Evolutionary conservation across 2,113 vertebrate species (phyloP), one percentile per base, ranked within the genome.

Genomic region (Atrichornis clamosus): DNA sequence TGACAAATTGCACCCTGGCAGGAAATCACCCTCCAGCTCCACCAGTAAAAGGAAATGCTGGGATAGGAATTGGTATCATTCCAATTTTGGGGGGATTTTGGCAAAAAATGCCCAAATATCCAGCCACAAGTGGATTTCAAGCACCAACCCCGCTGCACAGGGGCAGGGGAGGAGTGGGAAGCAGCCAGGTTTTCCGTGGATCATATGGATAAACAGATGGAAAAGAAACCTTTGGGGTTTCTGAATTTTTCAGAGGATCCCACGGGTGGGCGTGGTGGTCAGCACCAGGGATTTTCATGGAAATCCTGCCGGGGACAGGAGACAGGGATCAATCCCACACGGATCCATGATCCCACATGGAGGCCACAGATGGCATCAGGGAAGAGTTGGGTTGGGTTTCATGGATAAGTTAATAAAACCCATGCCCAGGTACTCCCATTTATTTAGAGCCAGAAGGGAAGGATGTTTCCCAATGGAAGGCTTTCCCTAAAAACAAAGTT

Each of bases 1-100:
- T 93, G 92, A 89, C 78, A 93, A 85, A 96, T 85, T 82, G 55
- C 74, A 44, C 90, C 60, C 52, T 37, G 52, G 24, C 73, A 94
- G 87, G 47, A 91, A 93, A 89, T 75, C 90, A 82, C 59, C 11
- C 46, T 91, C 44, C 28, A 39, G 35, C 49, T 79, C 58, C 78
- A 79, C 64, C 69, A 87, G 72, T 72, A 83, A 82, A 59, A 28
- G 5, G 8, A 87, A 94, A 64, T 10, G 49, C 60, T 82, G 26
- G 9, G n/a, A 46, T 41, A 32, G 72, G 68, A 91, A 93, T 89
- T 60, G 72, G 44, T 50, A 21, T 91, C 84, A 95, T 84, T 94
- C 53, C 7, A 44, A 39, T 42, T 84, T 55, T 10, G 26, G 10
- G n/a, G 30, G 53, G 62, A 2, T 39, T 58, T n/a, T 18, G 26